Base-by-base conservation (phyloP, 2,888 invertebrate species). In the Drosophila mettleri region DNA sequence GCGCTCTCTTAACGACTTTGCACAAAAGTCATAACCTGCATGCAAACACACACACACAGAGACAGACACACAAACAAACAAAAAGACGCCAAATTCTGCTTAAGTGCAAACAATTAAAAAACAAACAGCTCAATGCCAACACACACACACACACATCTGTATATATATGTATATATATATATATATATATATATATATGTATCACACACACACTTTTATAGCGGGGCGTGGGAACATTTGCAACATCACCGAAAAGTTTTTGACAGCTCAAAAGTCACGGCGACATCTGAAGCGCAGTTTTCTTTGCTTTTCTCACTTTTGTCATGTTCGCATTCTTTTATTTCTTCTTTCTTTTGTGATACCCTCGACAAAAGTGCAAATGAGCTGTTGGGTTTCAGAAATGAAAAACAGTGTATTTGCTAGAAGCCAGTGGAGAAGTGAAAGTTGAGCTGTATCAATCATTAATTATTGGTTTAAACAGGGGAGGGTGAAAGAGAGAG, bases 101-200 rank as follows among this genome's bases (percentile, higher is more conserved):
- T 82, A 85, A 85, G 85, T 87, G 87, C 87, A 85, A 87, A 87
- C 85, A 85, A 85, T 85, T 85, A 85, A 85, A 85, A 85, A 80
- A 80, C 87, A 87, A 85, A 85, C 85, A 87, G 83, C 85, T 82
- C 85, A 82, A 78, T 85, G 78, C 55, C 67, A 45, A 52, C 60
- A 51, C 46, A 53, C 48, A 60, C 58, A 22, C 20, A 27, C 24
- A 62, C 38, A 24, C 49, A 24, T n/a, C n/a, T n/a, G n/a, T n/a
- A n/a, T n/a, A n/a, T n/a, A n/a, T n/a, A n/a, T n/a, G n/a, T n/a
- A n/a, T n/a, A n/a, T n/a, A n/a, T n/a, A n/a, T n/a, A n/a, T n/a
- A n/a, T n/a, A n/a, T n/a, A n/a, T n/a, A n/a, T n/a, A n/a, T n/a
- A n/a, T n/a, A n/a, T n/a, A n/a, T n/a, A n/a, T n/a, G n/a, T n/a